These are phyloP conservation scores for Tenthredo notha DNA, from an alignment of 2,888 invertebrate species.

Conservation along the genomic window DNA sequence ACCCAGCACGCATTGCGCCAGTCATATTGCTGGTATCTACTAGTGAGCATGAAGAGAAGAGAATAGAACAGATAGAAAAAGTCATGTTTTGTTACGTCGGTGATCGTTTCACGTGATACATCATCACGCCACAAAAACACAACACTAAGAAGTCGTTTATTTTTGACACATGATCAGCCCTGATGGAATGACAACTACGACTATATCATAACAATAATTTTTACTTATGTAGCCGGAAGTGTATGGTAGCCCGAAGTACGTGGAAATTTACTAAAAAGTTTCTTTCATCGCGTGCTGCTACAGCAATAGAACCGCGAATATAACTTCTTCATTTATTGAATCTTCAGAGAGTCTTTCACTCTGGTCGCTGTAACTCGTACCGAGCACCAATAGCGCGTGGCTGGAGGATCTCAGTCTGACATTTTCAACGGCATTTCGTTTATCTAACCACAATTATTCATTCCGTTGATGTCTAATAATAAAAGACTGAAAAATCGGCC, in stretches of 20 bases:
- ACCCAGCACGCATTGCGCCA: constrained; percentile 39
- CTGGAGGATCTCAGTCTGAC: not conserved
- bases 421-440: not conserved
- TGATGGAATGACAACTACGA: not conserved
- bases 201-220: not conserved
- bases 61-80: constrained; percentile 29
- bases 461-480: not conserved
- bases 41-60: not conserved
- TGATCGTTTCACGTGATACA: constrained; percentile 31
- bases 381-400: not conserved
- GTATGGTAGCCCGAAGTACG: not conserved
- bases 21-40: not conserved
- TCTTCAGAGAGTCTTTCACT: not conserved
- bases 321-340: constrained; percentile 25
- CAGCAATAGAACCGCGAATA: not conserved
- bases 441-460: not conserved
- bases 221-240: not conserved
- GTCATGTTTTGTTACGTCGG: constrained; percentile 24
- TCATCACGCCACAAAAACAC: constrained; percentile 15
- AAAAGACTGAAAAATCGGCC: not conserved
- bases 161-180: constrained; percentile 26
- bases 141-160: not conserved
- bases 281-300: constrained; percentile 21
- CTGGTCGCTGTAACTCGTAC: constrained; percentile 11
- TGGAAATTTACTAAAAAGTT: not conserved